Evolutionary conservation across 2,113 vertebrate species (phyloP), one percentile per base, ranked within the genome.

Genomic region (Calyptommatus sinebrachiatus): DNA sequence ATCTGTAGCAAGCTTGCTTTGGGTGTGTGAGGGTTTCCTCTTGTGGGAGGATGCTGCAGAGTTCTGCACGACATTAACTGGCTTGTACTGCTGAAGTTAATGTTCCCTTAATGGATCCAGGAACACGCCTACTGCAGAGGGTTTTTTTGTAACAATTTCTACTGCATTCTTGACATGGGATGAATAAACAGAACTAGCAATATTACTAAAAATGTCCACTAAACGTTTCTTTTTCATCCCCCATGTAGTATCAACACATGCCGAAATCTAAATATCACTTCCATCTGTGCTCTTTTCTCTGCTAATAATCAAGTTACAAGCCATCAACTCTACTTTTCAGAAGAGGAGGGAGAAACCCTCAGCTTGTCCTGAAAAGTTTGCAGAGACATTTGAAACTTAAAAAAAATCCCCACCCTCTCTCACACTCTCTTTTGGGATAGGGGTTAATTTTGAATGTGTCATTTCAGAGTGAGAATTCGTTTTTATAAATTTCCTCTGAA

Each of bases 221-320:
- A 91, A 90, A 87, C 85, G 87, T 88, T 91, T 93, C 88, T 88
- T 76, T 50, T 72, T 7, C 20, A 28, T 83, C 80, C 86, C 85
- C 83, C 14, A 28, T 79, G 76, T 85, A 84, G 88, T 90, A 88
- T 83, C 88, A 85, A 28, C 70, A 28, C 57, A 85, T 70, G 79
- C 83, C 73, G 72, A 86, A 68, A 85, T 87, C 65, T 67, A 88
- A 81, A 76, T 90, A 85, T 81, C 79, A 63, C 85, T 87, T 87
- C 83, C 84, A 5, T 86, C 68, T 65, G 16, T 57, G 57, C 84
- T 89, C 87, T 86, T 90, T 89, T 81, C 84, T 84, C 86, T 84
- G 80, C 68, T 93, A 88, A 91, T 91, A 88, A 88, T 85, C 87
- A 92, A 90, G 91, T 87, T 90, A 89, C 83, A 89, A 50, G 77